Percentiles rank a stretch among this genome's conserved stretches.
Evolutionary conservation across 2,797 vertebrate genomes (phyloP).

Genomic region (Cygnus olor): DNA sequence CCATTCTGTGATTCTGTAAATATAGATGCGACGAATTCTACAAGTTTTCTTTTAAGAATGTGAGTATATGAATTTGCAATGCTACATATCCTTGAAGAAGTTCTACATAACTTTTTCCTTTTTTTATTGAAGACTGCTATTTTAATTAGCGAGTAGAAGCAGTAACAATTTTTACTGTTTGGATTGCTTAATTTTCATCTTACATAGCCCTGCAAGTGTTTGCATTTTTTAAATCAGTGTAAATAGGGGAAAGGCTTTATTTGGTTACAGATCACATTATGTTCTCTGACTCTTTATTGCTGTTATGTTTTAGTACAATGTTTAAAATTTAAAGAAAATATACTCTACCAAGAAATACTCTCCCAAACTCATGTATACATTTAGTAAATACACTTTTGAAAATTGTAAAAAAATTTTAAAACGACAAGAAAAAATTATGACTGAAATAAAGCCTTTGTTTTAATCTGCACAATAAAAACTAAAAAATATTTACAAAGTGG

Average conservation of each 20-base stretch:
- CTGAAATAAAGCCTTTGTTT: background rate
- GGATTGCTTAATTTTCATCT: background rate
- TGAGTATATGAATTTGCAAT: background rate
- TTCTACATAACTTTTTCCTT: background rate
- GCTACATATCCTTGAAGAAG: background rate
- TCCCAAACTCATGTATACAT: background rate
- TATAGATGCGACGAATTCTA: background rate
- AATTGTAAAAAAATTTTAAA: background rate
- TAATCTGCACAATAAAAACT: background rate
- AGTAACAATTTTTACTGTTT: background rate
- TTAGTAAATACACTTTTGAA: background rate
- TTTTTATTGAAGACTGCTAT: background rate
- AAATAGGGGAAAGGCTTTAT: slow-evolving; percentile 4
- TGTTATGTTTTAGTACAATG: background rate
- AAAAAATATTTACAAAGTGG: background rate
- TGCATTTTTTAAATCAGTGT: background rate
- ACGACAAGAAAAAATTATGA: background rate
- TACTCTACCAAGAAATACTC: background rate
- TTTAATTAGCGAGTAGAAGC: background rate
- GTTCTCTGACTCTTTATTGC: background rate
- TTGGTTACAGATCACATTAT: background rate
- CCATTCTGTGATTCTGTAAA: background rate
- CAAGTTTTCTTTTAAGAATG: background rate
- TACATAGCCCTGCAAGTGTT: background rate
- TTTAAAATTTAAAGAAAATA: background rate